Conservation (phyloP, 2,797 vertebrate genomes). For the Sebastes reedi region DNA sequence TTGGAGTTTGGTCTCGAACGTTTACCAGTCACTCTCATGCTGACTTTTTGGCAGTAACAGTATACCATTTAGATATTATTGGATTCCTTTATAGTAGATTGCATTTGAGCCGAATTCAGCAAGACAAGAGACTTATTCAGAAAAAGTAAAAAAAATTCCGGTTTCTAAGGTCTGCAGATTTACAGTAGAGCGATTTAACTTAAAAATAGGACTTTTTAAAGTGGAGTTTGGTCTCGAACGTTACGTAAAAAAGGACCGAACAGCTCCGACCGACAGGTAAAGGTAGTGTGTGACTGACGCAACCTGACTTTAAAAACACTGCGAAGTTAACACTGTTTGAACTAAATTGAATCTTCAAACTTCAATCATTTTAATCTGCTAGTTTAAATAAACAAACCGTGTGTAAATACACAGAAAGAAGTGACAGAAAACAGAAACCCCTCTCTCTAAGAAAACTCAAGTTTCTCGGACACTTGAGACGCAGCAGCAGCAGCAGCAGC, state of each 20-base stretch:
- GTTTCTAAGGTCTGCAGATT: fast-evolving
- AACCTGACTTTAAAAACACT: background rate
- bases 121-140: background rate
- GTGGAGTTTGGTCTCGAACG: background rate
- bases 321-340: background rate
- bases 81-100: background rate
- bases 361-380: fast-evolving
- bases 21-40: too few species aligned
- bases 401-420: background rate
- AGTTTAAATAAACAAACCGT: background rate
- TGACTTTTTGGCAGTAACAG: background rate
- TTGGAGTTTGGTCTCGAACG: background rate
- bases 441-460: background rate
- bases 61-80: background rate
- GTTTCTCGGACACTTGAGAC: background rate
- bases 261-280: constrained; percentile 34
- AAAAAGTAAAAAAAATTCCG: fast-evolving
- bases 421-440: background rate
- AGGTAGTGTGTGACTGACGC: constrained; percentile 24
- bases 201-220: background rate
- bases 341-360: background rate
- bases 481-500: constrained; percentile 2
- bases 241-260: too few species aligned
- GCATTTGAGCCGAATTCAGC: background rate
- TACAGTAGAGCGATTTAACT: fast-evolving